A percentile compares a stretch with the other conserved stretches of the same genome.
phyloP scores from a whole-genome alignment of 2,113 vertebrate genomes.

The Hyaena hyaena region DNA sequence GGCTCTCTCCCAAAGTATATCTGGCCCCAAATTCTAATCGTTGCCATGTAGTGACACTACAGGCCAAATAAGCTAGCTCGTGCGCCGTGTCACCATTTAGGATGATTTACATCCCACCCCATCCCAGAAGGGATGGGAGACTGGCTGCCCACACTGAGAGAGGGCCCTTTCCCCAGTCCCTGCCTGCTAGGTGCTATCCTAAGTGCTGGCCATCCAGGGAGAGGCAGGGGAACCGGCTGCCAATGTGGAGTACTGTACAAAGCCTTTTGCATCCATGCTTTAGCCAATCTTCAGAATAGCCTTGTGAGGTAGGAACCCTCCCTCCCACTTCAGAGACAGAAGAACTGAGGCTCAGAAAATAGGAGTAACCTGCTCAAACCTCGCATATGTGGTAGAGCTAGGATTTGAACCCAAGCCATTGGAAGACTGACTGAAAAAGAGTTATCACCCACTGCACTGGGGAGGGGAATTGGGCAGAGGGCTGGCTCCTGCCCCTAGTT shows the following conservation, averaged over 20 bases:
- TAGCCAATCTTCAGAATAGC: background rate
- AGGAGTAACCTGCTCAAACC: background rate
- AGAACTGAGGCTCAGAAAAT: background rate
- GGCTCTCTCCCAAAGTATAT: background rate
- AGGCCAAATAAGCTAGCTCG: background rate
- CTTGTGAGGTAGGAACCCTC: background rate
- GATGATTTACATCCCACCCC: background rate
- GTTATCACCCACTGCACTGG: too few relatives aligned
- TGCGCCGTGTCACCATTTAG: background rate
- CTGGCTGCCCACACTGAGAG: background rate
- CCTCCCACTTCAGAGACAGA: background rate
- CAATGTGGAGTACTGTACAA: too few relatives aligned
- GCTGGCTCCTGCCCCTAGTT: background rate
- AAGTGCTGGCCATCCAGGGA: background rate
- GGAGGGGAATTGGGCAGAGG: background rate
- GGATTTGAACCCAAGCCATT: background rate
- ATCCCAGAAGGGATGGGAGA: background rate
- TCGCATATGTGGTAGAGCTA: background rate
- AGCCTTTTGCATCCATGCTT: background rate
- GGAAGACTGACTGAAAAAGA: background rate
- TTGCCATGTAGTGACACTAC: background rate
- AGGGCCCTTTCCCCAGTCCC: background rate
- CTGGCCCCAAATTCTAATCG: background rate
- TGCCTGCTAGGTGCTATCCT: fast-evolving
- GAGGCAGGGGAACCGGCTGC: background rate